A percentile compares a stretch with the other conserved stretches of the same genome.
phyloP scores from a whole-genome alignment of 2,888 invertebrate species.

The Phyto melanocephala region DNA sequence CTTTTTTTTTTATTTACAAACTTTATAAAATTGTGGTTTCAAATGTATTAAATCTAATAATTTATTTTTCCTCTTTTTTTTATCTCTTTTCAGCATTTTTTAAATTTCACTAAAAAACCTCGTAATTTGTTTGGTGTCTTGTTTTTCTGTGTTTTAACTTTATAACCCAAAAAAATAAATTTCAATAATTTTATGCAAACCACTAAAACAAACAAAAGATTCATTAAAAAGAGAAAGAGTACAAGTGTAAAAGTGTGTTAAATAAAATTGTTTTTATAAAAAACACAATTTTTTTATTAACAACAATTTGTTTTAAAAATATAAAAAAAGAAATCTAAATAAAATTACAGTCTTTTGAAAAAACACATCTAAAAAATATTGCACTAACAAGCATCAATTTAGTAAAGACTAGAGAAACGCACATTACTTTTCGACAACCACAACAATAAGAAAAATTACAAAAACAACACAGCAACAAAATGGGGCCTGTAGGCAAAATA shows the following conservation, averaged over 20 bases:
- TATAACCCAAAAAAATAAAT: background rate
- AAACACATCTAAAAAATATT: constrained; percentile 25
- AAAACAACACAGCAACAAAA: constrained; percentile 45
- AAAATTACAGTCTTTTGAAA: constrained; percentile 21
- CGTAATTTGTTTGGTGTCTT: background rate
- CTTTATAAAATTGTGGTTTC: too few relatives aligned
- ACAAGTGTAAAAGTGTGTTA: constrained; percentile 32
- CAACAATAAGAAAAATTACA: constrained; percentile 2
- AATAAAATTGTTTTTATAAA: background rate
- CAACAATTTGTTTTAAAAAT: constrained; percentile 42
- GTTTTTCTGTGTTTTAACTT: background rate
- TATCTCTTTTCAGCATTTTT: constrained; percentile 18
- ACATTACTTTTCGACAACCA: background rate
- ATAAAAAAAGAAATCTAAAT: constrained; percentile 25
- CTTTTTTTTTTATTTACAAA: too few relatives aligned
- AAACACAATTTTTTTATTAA: background rate
- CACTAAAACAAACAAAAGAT: background rate
- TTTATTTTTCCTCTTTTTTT: background rate
- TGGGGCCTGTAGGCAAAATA: constrained; percentile 57
- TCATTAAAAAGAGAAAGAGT: background rate
- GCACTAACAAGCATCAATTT: constrained; percentile 27
- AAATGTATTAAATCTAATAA: background rate
- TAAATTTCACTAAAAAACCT: background rate
- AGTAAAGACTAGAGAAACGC: constrained; percentile 10
- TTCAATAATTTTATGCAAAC: background rate